Evolutionary conservation across 2,113 vertebrate species (phyloP).

Genomic region (Tauraco erythrolophus): DNA sequence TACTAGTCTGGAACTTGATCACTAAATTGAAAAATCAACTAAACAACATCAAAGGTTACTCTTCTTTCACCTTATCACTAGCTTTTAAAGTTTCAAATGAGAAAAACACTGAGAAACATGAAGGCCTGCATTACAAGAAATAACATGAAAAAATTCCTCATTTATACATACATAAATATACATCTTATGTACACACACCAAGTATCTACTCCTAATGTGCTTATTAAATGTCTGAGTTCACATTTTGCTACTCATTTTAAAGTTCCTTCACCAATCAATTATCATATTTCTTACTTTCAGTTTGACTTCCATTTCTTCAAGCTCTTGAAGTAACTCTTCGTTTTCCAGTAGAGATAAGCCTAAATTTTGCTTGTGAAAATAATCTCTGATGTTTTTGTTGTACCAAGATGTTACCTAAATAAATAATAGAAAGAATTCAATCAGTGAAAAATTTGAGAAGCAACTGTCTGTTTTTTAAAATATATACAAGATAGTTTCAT

Average conservation of each 20-base stretch:
- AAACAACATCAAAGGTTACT: not conserved
- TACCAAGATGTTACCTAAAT: conserved; percentile 84
- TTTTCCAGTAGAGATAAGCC: conserved; percentile 84
- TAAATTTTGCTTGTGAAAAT: conserved; percentile 76
- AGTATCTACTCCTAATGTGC: not conserved
- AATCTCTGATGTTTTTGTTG: conserved; percentile 75
- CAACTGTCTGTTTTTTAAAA: not conserved
- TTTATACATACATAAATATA: not conserved
- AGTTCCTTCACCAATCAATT: not conserved
- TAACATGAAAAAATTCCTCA: not conserved
- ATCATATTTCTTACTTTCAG: conserved; percentile 79
- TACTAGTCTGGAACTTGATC: not conserved
- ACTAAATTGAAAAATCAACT: not conserved
- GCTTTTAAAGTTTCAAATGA: not conserved
- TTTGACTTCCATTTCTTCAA: conserved; percentile 78
- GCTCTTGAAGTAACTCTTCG: conserved; percentile 79
- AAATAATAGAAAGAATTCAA: not conserved
- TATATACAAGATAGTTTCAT: not conserved
- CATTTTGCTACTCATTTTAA: not conserved
- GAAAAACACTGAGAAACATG: not conserved
- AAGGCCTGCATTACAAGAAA: not conserved
- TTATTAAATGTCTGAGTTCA: not conserved
- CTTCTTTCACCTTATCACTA: not conserved
- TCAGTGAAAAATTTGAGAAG: not conserved
- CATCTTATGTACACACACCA: not conserved